Evolutionary conservation across 2,113 vertebrate genomes (phyloP), one percentile per base, ranked within the genome.

Genomic region (Diphyllodes magnificus): DNA sequence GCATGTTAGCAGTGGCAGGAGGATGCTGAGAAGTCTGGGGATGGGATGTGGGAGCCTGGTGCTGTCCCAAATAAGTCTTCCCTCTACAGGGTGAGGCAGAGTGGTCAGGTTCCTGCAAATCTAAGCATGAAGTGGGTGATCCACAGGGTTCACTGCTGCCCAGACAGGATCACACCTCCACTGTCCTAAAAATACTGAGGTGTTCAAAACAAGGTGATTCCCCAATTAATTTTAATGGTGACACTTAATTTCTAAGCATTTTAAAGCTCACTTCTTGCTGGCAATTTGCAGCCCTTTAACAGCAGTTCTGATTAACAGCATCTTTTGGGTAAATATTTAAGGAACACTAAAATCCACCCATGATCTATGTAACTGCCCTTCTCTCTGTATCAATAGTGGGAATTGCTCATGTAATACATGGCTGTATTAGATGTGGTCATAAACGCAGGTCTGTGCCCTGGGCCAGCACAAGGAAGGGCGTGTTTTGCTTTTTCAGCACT

Each of bases 291-390:
- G 53, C 44, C 27, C 37, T 93, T 47, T 57, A 53, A 35, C 31
- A 68, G 37, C 0, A 0, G 21, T 22, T 77, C 69, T 66, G 37
- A 54, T 40, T 60, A 40, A 42, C 20, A 69, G 37, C 3, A 2
- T 27, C 11, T 42, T 40, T 61, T 33, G 40, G 45, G 86, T 88
- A 82, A 82, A 83, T 77, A 92, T 72, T 95, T 88, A 85, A 93
- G 57, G 66, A 69, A n/a, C 40, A 31, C 21, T 64, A 20, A 88
- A 86, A 92, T 50, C 59, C 59, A 39, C 63, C 50, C 35, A 9
- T 18, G 30, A 33, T 42, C 61, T 82, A 5, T 64, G 47, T 63
- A 66, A 65, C 66, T 73, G 72, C 60, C 27, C 37, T 73, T 88
- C 63, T 68, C 40, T 71, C 35, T 73, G 5, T 82, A 71, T 51